Conservation (phyloP, 2,113 vertebrate genomes). For the Balaeniceps rex region DNA sequence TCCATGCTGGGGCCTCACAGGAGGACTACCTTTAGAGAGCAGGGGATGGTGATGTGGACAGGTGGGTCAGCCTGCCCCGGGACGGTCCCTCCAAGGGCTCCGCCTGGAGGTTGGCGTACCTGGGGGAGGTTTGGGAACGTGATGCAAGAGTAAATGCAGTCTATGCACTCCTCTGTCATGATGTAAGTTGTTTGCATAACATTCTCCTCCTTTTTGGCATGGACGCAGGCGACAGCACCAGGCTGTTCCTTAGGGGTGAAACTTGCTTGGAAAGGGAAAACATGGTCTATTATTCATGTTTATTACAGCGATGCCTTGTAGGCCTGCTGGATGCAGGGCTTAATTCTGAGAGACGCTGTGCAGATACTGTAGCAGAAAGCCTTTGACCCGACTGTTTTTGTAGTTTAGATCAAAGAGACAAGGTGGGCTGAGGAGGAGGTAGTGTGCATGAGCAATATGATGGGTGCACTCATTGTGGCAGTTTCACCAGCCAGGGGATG, state of each 20-base stretch:
- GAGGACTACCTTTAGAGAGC: background rate
- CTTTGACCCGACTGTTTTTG: background rate
- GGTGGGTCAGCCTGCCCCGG: background rate
- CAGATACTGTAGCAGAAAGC: background rate
- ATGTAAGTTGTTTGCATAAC: background rate
- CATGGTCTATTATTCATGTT: background rate
- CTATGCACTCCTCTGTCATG: background rate
- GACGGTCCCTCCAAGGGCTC: background rate
- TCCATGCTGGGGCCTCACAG: background rate
- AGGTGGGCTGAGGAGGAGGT: background rate
- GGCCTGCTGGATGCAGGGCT: background rate
- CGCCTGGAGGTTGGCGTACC: background rate
- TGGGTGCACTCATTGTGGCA: background rate
- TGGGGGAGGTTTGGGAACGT: background rate
- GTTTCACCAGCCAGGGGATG: background rate
- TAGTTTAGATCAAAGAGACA: background rate
- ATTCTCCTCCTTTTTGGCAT: background rate
- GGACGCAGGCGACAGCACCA: accelerated
- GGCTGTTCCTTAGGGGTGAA: background rate
- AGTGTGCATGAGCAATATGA: background rate
- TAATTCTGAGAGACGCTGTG: background rate
- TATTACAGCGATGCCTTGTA: background rate
- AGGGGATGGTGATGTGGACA: background rate
- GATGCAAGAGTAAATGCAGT: background rate
- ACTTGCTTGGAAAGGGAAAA: background rate